These are phyloP conservation scores for Pteronotus mesoamericanus DNA, from an alignment of 2,797 vertebrate species.

Conservation along the genomic window DNA sequence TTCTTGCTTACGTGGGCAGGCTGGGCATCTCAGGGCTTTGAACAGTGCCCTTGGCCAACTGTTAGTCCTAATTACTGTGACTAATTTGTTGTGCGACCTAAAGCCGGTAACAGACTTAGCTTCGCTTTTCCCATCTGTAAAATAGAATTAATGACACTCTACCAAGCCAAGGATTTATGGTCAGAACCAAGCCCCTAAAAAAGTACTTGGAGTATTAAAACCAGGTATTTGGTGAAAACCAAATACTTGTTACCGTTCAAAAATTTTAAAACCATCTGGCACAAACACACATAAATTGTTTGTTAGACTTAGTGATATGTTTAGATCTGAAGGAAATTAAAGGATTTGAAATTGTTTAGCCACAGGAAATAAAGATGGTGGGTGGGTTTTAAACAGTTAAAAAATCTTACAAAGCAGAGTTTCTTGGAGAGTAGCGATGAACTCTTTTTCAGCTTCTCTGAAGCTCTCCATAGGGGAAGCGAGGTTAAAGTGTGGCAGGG, in stretches of 20 bases:
- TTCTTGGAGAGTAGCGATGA: not conserved
- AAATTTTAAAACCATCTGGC: not conserved
- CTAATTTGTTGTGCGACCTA: slow-evolving; percentile 2
- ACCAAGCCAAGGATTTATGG: not conserved
- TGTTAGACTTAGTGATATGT: not conserved
- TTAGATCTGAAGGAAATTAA: slow-evolving; percentile 36
- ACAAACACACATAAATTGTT: not conserved
- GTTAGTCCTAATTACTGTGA: slow-evolving; percentile 25
- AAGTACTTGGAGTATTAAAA: not conserved
- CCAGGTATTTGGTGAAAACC: not conserved
- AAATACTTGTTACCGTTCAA: not conserved
- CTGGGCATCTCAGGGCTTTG: not conserved
- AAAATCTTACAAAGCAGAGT: not conserved
- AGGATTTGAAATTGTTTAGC: slow-evolving; percentile 27
- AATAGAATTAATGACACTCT: not conserved
- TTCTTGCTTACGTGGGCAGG: not conserved
- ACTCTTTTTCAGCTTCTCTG: not conserved
- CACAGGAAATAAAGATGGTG: slow-evolving; percentile 20
- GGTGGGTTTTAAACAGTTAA: not conserved
- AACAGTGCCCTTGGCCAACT: not conserved
- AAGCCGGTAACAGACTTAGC: not conserved
- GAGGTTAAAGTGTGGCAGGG: not conserved
- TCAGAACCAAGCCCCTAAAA: not conserved
- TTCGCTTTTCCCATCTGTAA: slow-evolving; percentile 42
- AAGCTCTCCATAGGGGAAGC: not conserved